These are phyloP conservation scores for Erebia palarica DNA, from an alignment of 2,888 invertebrate genomes.

Conservation along the genomic window DNA sequence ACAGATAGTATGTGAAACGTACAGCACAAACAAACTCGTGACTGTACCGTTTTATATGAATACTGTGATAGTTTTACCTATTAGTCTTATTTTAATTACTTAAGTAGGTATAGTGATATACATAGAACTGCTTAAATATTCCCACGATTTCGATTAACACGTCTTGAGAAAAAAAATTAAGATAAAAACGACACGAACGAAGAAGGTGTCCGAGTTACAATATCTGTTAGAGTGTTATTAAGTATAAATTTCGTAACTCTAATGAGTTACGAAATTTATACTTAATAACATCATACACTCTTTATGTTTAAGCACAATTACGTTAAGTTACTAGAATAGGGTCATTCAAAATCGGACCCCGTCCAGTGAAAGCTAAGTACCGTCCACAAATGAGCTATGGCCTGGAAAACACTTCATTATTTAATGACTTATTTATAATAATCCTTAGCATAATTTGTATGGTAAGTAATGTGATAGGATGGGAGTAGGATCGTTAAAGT, in stretches of 20 bases:
- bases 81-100: background rate
- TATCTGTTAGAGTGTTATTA: background rate
- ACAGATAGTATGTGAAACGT: too few species aligned
- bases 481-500: too few species aligned
- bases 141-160: constrained; percentile 31
- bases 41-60: background rate
- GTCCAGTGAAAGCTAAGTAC: background rate
- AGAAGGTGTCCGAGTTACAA: background rate
- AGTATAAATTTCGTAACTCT: too few species aligned
- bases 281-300: constrained; percentile 50
- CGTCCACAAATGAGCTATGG: too few species aligned
- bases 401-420: too few species aligned
- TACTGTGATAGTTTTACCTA: background rate
- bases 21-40: background rate
- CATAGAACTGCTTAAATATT: constrained; percentile 27
- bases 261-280: constrained; percentile 57
- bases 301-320: too few species aligned
- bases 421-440: too few species aligned
- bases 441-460: too few species aligned
- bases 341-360: constrained; percentile 46
- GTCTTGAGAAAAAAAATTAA: constrained; percentile 28
- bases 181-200: constrained; percentile 17
- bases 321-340: constrained; percentile 44
- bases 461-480: too few species aligned
- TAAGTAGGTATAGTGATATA: background rate